Evolutionary conservation across 2,888 invertebrate genomes (phyloP).

Genomic region (Pristionchus fissidentatus): DNA sequence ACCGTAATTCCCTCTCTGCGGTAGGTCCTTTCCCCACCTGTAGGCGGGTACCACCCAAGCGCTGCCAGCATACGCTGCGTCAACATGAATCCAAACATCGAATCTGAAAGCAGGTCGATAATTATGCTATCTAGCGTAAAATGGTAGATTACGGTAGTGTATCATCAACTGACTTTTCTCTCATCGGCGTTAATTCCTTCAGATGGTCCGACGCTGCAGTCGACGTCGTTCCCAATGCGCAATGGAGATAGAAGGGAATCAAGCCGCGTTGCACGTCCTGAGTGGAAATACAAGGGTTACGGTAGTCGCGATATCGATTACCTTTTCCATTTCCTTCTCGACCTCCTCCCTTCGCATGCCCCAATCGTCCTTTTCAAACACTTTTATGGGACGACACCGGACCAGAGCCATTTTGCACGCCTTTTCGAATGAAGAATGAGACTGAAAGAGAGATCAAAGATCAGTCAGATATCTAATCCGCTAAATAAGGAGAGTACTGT

Average conservation of each 20-base stretch:
- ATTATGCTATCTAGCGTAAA: neutral
- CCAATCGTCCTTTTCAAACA: conserved; percentile 83
- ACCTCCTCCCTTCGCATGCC: conserved; percentile 87
- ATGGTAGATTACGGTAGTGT: conserved; percentile 81
- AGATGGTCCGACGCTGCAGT: conserved; percentile 95
- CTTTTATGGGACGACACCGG: conserved; percentile 89
- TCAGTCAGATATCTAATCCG: too few species aligned
- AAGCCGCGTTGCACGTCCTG: conserved; percentile 88
- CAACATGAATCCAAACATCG: conserved; percentile 89
- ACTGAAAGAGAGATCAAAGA: conserved; percentile 76
- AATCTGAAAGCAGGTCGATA: conserved; percentile 83
- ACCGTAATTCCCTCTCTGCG: neutral
- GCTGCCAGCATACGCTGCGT: conserved; percentile 93
- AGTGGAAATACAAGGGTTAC: neutral
- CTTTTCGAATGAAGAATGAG: conserved; percentile 95
- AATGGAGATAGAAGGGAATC: conserved; percentile 92
- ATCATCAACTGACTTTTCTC: conserved; percentile 81
- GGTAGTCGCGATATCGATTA: conserved; percentile 77
- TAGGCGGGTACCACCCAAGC: conserved; percentile 95
- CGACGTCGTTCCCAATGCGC: conserved; percentile 93
- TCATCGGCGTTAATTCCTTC: conserved; percentile 79
- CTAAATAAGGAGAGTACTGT: too few species aligned
- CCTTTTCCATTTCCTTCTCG: conserved; percentile 80
- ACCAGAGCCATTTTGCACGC: conserved; percentile 92
- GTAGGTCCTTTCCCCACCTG: conserved; percentile 83